Conservation (phyloP, 2,888 invertebrate species). For the Leuctra nigra region DNA sequence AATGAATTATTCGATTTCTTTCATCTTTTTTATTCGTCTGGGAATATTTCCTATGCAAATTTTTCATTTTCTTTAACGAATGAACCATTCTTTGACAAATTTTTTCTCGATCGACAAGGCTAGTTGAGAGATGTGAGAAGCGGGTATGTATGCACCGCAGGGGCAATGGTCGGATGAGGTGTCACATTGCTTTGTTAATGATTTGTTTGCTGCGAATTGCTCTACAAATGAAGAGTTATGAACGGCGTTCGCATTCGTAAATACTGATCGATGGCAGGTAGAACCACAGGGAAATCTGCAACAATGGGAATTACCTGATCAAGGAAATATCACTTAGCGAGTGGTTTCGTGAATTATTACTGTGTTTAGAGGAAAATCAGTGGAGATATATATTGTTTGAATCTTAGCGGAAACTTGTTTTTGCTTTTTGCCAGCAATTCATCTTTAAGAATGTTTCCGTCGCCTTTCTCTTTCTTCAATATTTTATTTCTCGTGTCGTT, state of each 20-base stretch:
- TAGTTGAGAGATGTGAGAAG: too few relatives aligned
- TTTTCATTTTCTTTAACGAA: background rate
- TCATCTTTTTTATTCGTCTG: background rate
- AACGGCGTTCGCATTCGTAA: too few relatives aligned
- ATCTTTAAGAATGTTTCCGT: slow-evolving; percentile 15
- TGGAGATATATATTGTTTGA: background rate
- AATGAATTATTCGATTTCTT: slow-evolving; percentile 23
- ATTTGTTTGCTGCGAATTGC: too few relatives aligned
- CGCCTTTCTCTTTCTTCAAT: slow-evolving; percentile 1
- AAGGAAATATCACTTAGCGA: background rate
- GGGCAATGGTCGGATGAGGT: too few relatives aligned
- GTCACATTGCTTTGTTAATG: too few relatives aligned
- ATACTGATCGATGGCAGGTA: too few relatives aligned
- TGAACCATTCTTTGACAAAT: too few relatives aligned
- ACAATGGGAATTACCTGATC: background rate
- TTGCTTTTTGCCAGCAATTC: background rate
- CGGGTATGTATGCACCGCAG: too few relatives aligned
- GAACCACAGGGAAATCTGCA: too few relatives aligned
- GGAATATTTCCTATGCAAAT: background rate
- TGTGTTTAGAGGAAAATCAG: slow-evolving; percentile 12
- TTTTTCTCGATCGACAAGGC: too few relatives aligned
- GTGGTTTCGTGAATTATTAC: slow-evolving; percentile 8
- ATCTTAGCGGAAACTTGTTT: slow-evolving; percentile 6
- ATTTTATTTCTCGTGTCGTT: background rate
- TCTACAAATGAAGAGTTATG: too few relatives aligned